Conservation (phyloP, 2,113 vertebrate species). For the Rhinoptilus africanus region DNA sequence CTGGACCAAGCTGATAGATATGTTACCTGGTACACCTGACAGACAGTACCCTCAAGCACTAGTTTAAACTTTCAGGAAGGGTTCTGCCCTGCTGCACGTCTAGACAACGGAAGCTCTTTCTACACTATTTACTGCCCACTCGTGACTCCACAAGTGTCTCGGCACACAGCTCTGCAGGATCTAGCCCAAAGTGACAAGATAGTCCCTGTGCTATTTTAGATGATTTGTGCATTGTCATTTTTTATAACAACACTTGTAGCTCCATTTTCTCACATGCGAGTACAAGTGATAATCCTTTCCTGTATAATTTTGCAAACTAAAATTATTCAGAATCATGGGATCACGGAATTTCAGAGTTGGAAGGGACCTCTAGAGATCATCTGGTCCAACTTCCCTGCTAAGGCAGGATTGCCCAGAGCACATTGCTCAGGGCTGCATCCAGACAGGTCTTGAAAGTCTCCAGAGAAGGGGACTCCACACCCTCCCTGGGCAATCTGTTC, state of each 20-base stretch:
- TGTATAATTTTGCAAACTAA: constrained; percentile 30
- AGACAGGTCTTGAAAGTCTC: no score
- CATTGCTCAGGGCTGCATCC: no score
- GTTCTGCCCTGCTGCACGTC: background rate
- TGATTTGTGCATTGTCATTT: background rate
- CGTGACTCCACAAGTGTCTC: background rate
- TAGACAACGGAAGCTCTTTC: background rate
- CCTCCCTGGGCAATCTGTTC: no score
- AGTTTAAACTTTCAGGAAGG: background rate
- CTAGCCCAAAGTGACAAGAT: background rate
- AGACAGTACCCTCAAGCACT: background rate
- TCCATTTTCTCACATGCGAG: background rate
- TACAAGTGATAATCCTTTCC: constrained; percentile 1
- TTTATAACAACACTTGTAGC: constrained; percentile 1
- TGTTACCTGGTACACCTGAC: background rate
- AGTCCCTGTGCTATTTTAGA: background rate
- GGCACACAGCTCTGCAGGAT: background rate
- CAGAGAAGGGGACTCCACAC: no score
- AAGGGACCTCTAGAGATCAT: no score
- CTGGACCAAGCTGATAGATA: background rate
- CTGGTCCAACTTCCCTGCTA: no score
- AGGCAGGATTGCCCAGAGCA: no score
- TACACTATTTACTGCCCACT: background rate
- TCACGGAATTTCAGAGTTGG: no score
- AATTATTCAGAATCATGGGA: constrained; percentile 22